Conservation (phyloP, 2,113 vertebrate species). For the Zapornia atra region DNA sequence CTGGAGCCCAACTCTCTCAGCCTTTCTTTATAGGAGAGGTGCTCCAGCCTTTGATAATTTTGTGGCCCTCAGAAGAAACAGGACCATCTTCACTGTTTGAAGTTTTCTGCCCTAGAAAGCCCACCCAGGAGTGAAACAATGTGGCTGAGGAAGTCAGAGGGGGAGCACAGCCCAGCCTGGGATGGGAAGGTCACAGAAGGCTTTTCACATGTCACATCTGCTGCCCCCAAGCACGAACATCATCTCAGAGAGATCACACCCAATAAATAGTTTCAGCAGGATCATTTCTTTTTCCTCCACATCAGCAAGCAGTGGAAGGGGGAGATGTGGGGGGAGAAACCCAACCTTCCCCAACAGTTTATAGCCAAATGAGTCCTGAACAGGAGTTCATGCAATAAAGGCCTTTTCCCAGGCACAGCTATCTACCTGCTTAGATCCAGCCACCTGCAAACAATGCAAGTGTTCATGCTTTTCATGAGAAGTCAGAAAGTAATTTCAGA, state of each 20-base stretch:
- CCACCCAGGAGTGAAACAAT: rapidly evolving
- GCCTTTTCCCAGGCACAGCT: background rate
- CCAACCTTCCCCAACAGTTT: background rate
- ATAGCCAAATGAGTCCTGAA: background rate
- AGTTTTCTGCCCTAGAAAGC: background rate
- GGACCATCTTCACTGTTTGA: background rate
- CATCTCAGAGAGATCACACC: background rate
- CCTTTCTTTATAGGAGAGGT: too few species aligned
- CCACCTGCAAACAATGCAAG: background rate
- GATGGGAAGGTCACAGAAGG: background rate
- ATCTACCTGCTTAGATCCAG: background rate
- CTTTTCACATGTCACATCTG: background rate
- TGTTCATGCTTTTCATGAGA: background rate
- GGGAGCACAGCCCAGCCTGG: background rate
- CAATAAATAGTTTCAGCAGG: background rate
- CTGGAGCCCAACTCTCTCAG: too few species aligned
- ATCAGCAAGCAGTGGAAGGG: background rate
- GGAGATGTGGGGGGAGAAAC: too few species aligned
- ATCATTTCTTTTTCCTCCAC: background rate
- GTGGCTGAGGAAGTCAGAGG: background rate
- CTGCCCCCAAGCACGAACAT: background rate
- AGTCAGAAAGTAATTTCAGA: background rate
- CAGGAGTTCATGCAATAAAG: background rate
- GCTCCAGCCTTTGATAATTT: too few species aligned
- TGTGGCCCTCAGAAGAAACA: background rate